Evolutionary conservation across 2,888 invertebrate genomes (phyloP), one percentile per base, ranked within the genome.

Genomic region (Hypselothyrea guttata): DNA sequence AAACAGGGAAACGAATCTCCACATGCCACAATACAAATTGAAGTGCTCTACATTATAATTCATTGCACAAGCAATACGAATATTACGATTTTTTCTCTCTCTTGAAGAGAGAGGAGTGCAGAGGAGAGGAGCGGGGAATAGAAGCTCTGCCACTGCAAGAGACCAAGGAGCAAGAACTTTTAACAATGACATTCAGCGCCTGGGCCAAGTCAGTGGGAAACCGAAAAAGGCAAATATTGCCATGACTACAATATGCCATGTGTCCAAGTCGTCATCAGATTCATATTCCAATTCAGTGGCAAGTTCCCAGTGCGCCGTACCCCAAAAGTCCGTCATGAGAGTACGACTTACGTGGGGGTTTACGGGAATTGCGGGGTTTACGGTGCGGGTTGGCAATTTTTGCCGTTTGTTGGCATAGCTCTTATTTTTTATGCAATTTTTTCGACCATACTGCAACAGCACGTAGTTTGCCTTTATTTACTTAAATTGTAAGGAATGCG

Each of bases 21-120:
- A 44, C 46, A 60, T 47, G 54, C 65, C 59, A 58, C 75, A 75
- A 58, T 66, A 77, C 66, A 68, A 64, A 78, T 71, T 73, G 65
- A 75, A 73, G 64, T 62, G 55, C 60, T 57, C 44, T 61, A 55
- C 76, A 78, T 75, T 78, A 78, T 78, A 75, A 82, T 78, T 78
- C 83, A 75, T 73, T 71, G 68, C 66, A 66, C 64, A 67, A 47
- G 73, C 75, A 68, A 62, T 68, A 61, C 71, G 75, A 78, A 69
- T 74, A 74, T 68, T 57, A 46, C 53, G 22, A 47, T 63, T 38
- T n/a, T n/a, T n/a, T n/a, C n/a, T n/a, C n/a, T n/a, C n/a, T n/a
- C n/a, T n/a, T n/a, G n/a, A n/a, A n/a, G n/a, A n/a, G n/a, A n/a
- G n/a, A n/a, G n/a, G n/a, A n/a, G n/a, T n/a, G n/a, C n/a, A n/a